Conservation (phyloP, 2,797 vertebrate species). For the Basileuterus tristriatus region DNA sequence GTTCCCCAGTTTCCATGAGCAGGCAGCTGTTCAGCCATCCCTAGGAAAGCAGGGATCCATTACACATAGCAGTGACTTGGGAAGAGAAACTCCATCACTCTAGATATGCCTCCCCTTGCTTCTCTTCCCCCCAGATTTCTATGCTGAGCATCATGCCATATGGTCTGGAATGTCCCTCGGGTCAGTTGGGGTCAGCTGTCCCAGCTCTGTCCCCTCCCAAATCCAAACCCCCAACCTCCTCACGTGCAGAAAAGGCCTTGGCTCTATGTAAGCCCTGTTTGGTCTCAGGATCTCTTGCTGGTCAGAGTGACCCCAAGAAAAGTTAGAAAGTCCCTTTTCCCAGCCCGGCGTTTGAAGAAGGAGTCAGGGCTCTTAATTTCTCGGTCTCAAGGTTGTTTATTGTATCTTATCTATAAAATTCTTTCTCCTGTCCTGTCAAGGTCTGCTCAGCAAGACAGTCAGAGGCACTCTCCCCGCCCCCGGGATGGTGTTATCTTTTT, state of each 20-base stretch:
- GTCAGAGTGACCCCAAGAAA: no score
- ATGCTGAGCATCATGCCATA: no score
- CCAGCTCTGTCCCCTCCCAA: not conserved
- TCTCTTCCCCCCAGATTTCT: not conserved
- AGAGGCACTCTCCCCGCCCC: no score
- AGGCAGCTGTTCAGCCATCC: not conserved
- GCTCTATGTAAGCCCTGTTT: not conserved
- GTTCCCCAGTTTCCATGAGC: not conserved
- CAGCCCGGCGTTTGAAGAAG: no score
- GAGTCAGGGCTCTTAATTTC: no score
- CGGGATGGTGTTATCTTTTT: no score
- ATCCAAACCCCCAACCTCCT: not conserved
- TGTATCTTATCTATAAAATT: no score
- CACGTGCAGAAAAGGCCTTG: not conserved
- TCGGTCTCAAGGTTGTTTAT: no score
- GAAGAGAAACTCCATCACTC: not conserved
- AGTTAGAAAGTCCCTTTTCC: no score
- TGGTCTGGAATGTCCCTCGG: not conserved
- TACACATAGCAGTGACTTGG: not conserved
- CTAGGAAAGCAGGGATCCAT: not conserved
- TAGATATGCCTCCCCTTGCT: not conserved
- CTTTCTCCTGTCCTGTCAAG: no score
- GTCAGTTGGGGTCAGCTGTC: not conserved
- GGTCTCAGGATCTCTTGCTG: no score
- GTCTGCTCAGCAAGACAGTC: no score